phyloP scores from a whole-genome alignment of 2,888 invertebrate genomes.

The Drosophila vallismaia region DNA sequence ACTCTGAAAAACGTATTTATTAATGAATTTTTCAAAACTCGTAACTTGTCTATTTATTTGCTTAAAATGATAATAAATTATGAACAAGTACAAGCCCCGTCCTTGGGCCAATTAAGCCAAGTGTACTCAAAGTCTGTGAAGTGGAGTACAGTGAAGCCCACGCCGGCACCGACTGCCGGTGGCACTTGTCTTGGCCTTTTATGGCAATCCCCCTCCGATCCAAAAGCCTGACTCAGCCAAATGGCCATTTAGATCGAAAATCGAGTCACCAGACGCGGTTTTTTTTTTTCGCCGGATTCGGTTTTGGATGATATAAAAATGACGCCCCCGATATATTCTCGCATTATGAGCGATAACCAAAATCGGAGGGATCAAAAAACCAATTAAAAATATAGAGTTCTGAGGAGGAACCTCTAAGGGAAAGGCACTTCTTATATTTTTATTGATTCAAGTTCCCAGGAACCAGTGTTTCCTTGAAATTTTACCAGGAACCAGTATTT shows the following conservation, averaged over 20 bases:
- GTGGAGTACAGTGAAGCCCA: conserved; percentile 32
- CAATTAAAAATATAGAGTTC: neutral
- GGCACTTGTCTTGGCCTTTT: conserved; percentile 23
- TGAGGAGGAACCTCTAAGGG: too few relatives aligned
- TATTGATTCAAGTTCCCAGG: too few relatives aligned
- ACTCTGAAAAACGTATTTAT: neutral
- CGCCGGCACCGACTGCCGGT: conserved; percentile 5
- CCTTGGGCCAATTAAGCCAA: conserved; percentile 47
- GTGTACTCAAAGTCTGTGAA: neutral
- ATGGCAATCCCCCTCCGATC: conserved; percentile 7
- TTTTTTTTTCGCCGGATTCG: neutral
- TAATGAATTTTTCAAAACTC: neutral
- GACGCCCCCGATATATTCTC: conserved; percentile 31
- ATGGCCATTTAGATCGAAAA: neutral
- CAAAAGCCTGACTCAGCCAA: neutral
- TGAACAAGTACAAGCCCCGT: conserved; percentile 14
- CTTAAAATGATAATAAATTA: neutral
- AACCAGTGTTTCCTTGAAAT: too few relatives aligned
- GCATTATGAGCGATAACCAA: conserved; percentile 27
- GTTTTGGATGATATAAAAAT: conserved; percentile 1
- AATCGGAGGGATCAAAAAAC: conserved; percentile 16
- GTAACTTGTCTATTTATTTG: too few relatives aligned
- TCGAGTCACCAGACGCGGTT: neutral
- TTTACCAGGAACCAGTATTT: too few relatives aligned
- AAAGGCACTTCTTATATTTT: too few relatives aligned